Conservation (phyloP, 2,113 vertebrate genomes). For the Clarias batrachus region DNA sequence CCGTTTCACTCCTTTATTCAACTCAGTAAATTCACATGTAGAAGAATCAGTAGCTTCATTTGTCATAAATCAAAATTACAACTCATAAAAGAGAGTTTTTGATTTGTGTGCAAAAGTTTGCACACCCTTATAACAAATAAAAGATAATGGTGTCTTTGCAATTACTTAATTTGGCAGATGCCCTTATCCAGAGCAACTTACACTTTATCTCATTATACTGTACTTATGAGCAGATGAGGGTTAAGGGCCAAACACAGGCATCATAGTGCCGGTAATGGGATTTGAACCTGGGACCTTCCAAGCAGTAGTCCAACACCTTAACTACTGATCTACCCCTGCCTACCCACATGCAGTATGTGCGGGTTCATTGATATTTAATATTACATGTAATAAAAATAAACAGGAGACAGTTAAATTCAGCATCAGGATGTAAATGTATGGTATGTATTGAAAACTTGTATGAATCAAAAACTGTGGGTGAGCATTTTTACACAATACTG, state of each 20-base stretch:
- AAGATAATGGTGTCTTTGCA: no score
- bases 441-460: background rate
- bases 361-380: background rate
- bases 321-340: no score
- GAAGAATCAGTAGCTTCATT: background rate
- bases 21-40: background rate
- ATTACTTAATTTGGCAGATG: no score
- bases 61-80: background rate
- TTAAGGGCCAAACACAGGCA: no score
- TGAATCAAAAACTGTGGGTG: background rate
- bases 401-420: no score
- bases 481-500: background rate
- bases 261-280: no score
- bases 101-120: background rate
- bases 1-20: background rate
- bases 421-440: background rate
- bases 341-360: background rate
- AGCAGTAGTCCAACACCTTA: no score
- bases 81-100: background rate
- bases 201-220: no score
- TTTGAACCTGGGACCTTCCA: no score
- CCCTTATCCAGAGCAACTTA: no score
- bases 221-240: no score
- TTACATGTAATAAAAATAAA: background rate
- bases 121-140: background rate